phyloP scores from a whole-genome alignment of 1,140 invertebrate species.

The Bombus pyrosoma region DNA sequence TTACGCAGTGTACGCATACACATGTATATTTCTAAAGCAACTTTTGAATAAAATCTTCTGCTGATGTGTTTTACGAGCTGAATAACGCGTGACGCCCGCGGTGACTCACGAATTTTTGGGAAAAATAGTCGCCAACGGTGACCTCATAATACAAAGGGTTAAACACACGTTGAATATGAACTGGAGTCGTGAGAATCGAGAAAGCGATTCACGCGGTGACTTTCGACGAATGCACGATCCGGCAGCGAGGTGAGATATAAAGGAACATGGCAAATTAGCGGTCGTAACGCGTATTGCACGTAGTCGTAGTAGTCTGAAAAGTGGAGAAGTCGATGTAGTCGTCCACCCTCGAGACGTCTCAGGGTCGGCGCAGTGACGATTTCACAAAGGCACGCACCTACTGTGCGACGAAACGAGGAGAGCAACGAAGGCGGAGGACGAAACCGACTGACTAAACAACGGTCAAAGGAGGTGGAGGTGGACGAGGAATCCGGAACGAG shows the following conservation, averaged over 20 bases:
- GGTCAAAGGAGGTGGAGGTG: constrained; percentile 16
- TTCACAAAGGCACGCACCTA: constrained; percentile 52
- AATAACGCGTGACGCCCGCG: no score
- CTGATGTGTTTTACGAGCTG: no score
- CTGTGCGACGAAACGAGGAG: constrained; percentile 3
- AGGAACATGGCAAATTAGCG: constrained; percentile 20
- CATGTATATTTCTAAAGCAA: no score
- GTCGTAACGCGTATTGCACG: not conserved
- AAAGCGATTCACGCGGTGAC: not conserved
- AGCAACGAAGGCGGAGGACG: constrained; percentile 22
- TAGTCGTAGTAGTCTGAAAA: constrained; percentile 2
- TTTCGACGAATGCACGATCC: not conserved
- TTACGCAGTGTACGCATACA: no score
- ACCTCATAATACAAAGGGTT: no score
- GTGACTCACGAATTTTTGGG: no score
- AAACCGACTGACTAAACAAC: constrained; percentile 41
- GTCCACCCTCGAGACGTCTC: constrained; percentile 36
- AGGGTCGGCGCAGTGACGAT: constrained; percentile 30
- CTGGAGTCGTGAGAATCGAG: no score
- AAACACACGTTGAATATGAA: no score
- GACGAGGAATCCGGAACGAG: constrained; percentile 61
- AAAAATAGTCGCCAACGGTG: no score
- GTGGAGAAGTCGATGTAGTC: constrained; percentile 22
- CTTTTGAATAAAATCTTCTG: no score
- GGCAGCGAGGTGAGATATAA: not conserved